Conservation (phyloP, 2,113 vertebrate species). For the Chloebia gouldiae region DNA sequence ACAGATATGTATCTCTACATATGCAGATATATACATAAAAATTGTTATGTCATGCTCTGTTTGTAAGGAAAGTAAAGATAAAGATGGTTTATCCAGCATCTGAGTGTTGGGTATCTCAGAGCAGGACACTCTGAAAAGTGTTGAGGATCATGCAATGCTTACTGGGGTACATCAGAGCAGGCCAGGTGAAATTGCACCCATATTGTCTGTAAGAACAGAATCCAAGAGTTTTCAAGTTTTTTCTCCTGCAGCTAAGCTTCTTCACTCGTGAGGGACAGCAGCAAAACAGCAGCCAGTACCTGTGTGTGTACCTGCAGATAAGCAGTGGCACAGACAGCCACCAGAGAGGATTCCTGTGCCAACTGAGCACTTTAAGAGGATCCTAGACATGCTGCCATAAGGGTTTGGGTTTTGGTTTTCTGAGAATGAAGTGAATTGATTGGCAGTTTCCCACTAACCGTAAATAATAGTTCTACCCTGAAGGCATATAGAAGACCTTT, state of each 20-base stretch:
- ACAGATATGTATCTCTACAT: background rate
- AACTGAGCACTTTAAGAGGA: background rate
- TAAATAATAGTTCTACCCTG: background rate
- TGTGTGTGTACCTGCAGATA: background rate
- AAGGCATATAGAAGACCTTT: background rate
- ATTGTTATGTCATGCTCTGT: background rate
- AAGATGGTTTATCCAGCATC: background rate
- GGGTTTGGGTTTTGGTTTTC: background rate
- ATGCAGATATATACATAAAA: background rate
- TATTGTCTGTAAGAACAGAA: background rate
- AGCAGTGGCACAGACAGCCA: background rate
- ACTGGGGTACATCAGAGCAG: background rate
- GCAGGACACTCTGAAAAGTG: background rate
- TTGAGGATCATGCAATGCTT: background rate
- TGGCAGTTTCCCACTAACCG: background rate
- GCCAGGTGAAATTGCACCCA: background rate
- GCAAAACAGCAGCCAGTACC: background rate
- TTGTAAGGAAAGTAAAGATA: background rate
- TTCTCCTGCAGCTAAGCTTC: background rate
- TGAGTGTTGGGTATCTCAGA: background rate
- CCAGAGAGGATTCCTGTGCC: background rate
- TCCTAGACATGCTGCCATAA: rapidly evolving
- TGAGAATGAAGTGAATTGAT: background rate
- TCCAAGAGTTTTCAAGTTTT: background rate
- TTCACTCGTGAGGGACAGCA: background rate